Conservation (phyloP, 2,113 vertebrate species). For the Oryzias javanicus region DNA sequence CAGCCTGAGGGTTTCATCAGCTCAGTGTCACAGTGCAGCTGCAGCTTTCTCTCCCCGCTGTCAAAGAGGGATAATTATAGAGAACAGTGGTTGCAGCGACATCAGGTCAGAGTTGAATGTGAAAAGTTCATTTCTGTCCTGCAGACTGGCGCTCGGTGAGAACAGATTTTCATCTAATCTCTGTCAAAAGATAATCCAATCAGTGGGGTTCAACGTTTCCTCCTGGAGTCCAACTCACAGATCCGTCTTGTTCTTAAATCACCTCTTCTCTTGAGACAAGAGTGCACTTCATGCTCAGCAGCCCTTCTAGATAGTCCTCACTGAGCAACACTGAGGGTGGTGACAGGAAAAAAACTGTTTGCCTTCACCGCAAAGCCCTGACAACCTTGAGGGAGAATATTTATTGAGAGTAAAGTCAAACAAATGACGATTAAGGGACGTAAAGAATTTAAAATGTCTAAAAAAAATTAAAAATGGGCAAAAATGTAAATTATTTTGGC, state of each 20-base stretch:
- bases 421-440: conserved; percentile 44
- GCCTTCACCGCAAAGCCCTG: too few relatives aligned
- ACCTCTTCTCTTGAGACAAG: background rate
- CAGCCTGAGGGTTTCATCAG: conserved; percentile 34
- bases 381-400: background rate
- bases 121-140: conserved; percentile 8
- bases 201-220: conserved; percentile 10
- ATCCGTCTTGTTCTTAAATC: conserved; percentile 54
- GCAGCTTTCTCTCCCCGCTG: conserved; percentile 28
- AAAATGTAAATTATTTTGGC: too few relatives aligned
- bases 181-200: conserved; percentile 40
- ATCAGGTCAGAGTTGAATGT: conserved; percentile 37
- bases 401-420: background rate
- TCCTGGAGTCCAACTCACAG: conserved; percentile 20
- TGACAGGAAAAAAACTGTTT: background rate
- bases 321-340: background rate
- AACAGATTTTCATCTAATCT: conserved; percentile 40
- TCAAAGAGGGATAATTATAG: conserved; percentile 45
- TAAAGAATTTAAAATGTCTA: conserved; percentile 18
- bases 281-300: background rate
- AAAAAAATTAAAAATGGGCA: too few relatives aligned
- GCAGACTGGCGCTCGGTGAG: background rate
- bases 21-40: conserved; percentile 28
- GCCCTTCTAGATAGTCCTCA: too few relatives aligned
- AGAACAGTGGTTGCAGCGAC: conserved; percentile 35